Evolutionary conservation across 2,888 invertebrate genomes (phyloP).

Genomic region (Idaea straminata): DNA sequence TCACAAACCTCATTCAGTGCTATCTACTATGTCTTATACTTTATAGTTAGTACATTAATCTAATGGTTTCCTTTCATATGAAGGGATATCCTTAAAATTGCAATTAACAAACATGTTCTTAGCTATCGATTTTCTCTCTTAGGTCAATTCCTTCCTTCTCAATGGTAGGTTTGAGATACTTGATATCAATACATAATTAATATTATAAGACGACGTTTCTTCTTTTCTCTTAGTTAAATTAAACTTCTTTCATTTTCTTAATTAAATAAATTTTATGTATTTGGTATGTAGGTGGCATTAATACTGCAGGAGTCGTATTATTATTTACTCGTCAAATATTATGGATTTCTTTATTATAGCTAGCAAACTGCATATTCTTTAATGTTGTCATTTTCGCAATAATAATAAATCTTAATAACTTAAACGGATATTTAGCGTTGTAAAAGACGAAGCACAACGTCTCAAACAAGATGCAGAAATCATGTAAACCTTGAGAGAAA

Average conservation of each 20-base stretch:
- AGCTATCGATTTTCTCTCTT: neutral
- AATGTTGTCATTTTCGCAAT: neutral
- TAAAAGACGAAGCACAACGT: conserved; percentile 4
- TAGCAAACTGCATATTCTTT: neutral
- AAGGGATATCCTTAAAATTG: neutral
- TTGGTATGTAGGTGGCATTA: no score
- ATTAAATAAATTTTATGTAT: no score
- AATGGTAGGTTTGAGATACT: neutral
- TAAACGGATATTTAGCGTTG: neutral
- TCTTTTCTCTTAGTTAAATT: no score
- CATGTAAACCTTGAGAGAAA: conserved; percentile 26
- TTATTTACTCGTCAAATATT: no score
- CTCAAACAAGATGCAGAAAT: conserved; percentile 19
- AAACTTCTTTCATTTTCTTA: no score
- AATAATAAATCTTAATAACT: neutral
- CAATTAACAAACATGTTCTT: neutral
- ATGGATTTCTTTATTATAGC: no score
- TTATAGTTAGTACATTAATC: neutral
- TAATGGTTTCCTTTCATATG: neutral
- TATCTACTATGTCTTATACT: neutral
- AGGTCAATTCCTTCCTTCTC: neutral
- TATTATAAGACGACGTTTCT: no score
- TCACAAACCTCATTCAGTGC: no score
- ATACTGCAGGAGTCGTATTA: no score
- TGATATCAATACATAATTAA: no score